Evolutionary conservation across 30 jellyfish, hydroid and myxozoan species (phyloP).

Genomic region (Haliclystus octoradiatus): DNA sequence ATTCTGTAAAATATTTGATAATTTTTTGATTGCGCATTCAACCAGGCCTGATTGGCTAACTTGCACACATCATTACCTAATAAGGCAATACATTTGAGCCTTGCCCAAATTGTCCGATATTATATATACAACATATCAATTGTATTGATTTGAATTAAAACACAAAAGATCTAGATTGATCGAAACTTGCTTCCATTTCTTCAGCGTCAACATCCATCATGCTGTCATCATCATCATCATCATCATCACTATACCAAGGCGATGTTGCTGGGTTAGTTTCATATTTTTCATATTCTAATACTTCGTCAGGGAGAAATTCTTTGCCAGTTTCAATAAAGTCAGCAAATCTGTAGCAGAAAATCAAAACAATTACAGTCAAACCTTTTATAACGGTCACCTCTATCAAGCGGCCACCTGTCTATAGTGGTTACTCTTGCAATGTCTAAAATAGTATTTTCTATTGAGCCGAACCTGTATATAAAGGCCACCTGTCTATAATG

Average conservation of each 20-base stretch:
- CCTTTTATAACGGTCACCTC: neutral
- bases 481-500: conserved; percentile 1
- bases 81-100: too few species aligned
- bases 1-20: too few species aligned
- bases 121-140: too few species aligned
- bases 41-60: too few species aligned
- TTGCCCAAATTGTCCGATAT: too few species aligned
- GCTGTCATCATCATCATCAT: conserved; percentile 1
- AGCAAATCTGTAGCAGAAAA: conserved; percentile 34
- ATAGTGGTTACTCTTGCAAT: neutral
- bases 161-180: too few species aligned
- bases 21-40: too few species aligned
- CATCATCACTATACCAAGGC: conserved; percentile 44
- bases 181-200: too few species aligned
- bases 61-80: too few species aligned
- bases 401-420: neutral
- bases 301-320: conserved; percentile 31
- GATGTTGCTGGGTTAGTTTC: conserved; percentile 36
- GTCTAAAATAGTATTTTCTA: neutral
- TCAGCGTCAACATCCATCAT: neutral
- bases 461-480: neutral
- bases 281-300: conserved; percentile 50
- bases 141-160: too few species aligned
- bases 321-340: conserved; percentile 37
- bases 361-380: neutral